A percentile compares a stretch with the other conserved stretches of the same genome.
Conservation (phyloP, 35 echinoderm and acorn worm genomes). For the Apostichopus parvimensis region DNA sequence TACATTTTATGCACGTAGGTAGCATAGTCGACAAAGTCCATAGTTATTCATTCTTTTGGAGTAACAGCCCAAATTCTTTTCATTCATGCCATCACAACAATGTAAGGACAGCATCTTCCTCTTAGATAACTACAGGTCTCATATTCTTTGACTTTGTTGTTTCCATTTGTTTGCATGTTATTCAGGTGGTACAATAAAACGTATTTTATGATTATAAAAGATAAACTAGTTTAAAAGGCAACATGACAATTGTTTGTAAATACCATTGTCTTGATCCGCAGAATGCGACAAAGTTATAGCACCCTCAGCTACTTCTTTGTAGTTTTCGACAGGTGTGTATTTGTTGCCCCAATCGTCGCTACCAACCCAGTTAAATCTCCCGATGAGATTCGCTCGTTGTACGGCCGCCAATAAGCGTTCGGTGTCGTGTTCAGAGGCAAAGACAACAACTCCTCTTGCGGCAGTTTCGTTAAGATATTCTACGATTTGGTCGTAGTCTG, state of each 20-base stretch:
- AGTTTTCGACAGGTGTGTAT: slow-evolving; percentile 70
- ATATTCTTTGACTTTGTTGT: too few species aligned
- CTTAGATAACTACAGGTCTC: too few species aligned
- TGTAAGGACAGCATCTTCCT: too few species aligned
- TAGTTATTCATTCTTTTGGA: too few species aligned
- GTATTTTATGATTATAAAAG: too few species aligned
- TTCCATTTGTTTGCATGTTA: too few species aligned
- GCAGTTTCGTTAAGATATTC: slow-evolving; percentile 60
- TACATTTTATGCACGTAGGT: too few species aligned
- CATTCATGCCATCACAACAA: too few species aligned
- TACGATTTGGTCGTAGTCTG: slow-evolving; percentile 75
- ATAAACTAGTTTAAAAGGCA: neutral
- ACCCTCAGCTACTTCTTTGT: slow-evolving; percentile 72
- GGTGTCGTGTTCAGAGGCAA: slow-evolving; percentile 85
- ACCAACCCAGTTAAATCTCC: slow-evolving; percentile 86
- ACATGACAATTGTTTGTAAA: neutral
- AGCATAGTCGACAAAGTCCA: too few species aligned
- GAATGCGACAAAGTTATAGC: slow-evolving; percentile 86
- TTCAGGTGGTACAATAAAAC: too few species aligned
- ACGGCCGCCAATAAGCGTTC: slow-evolving; percentile 74
- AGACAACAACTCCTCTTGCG: slow-evolving; percentile 75
- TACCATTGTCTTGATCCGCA: slow-evolving; percentile 75
- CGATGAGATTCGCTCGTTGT: slow-evolving; percentile 56
- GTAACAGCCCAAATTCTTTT: too few species aligned
- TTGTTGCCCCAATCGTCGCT: slow-evolving; percentile 99